Evolutionary conservation across 1,140 invertebrate species (phyloP).

Genomic region (Pectinophora gossypiella): DNA sequence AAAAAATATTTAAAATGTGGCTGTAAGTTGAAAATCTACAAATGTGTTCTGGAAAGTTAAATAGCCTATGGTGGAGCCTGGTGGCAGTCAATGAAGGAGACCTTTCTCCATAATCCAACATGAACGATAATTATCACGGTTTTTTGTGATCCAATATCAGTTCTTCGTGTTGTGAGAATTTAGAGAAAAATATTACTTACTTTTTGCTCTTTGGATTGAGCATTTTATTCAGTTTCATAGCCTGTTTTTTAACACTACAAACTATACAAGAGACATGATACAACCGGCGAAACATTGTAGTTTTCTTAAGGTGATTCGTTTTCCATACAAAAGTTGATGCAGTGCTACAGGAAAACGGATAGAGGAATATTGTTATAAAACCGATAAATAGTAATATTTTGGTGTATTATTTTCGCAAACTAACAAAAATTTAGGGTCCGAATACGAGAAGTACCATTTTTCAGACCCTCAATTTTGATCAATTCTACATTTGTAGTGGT

Average conservation of each 20-base stretch:
- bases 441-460: no score
- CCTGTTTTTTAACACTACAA: background rate
- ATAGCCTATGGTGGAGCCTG: no score
- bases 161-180: background rate
- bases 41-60: background rate
- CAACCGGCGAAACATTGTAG: background rate
- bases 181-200: background rate
- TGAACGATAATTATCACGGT: background rate
- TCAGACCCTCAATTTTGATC: no score
- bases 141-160: background rate
- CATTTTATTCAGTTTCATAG: background rate
- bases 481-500: no score
- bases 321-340: no score
- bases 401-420: no score
- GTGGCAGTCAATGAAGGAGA: no score
- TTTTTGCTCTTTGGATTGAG: background rate
- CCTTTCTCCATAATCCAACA: background rate
- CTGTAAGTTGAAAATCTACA: background rate
- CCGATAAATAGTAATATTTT: no score
- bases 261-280: background rate
- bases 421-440: no score
- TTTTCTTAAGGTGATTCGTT: no score
- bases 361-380: no score
- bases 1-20: background rate
- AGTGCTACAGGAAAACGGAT: no score